A percentile compares a stretch with the other conserved stretches of the same genome.
Evolutionary conservation across 2,797 vertebrate species (phyloP).

Genomic region (Naso thynnoides): DNA sequence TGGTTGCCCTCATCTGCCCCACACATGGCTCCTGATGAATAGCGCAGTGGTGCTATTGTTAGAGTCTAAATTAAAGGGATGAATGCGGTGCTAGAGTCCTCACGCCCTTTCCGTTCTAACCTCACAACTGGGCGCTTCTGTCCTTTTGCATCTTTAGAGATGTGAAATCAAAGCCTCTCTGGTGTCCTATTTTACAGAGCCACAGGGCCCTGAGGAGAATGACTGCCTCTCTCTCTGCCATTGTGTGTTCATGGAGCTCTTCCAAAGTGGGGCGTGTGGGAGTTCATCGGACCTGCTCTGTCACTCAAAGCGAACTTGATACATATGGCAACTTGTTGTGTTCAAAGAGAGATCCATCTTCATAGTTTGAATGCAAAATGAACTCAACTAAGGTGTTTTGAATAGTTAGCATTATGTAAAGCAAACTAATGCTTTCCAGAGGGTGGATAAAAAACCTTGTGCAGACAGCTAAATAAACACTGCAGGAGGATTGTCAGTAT

Average conservation of each 20-base stretch:
- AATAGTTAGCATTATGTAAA: conserved; percentile 3
- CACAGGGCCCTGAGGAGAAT: conserved; percentile 49
- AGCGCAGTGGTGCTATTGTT: conserved; percentile 51
- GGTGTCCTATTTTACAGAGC: conserved; percentile 66
- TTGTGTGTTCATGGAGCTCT: conserved; percentile 63
- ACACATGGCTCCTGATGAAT: conserved; percentile 47
- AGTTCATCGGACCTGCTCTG: conserved; percentile 53
- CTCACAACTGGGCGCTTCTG: conserved; percentile 37
- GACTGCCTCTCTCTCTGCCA: conserved; percentile 28
- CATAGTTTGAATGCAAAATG: conserved; percentile 3
- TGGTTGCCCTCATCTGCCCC: conserved; percentile 42
- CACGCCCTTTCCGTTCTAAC: conserved; percentile 48
- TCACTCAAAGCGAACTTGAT: conserved; percentile 55
- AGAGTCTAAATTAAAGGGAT: conserved; percentile 60
- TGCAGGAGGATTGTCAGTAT: background rate
- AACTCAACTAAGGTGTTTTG: conserved; percentile 5
- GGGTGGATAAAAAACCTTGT: background rate
- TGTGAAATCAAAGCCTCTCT: conserved; percentile 72
- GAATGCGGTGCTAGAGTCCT: conserved; percentile 51
- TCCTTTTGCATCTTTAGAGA: conserved; percentile 55
- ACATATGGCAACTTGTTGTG: conserved; percentile 26
- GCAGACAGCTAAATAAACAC: background rate
- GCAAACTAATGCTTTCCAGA: background rate
- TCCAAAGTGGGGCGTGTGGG: conserved; percentile 52
- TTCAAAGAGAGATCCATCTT: conserved; percentile 38